Evolutionary conservation across 2,113 vertebrate species (phyloP).

Genomic region (Heterocephalus glaber): DNA sequence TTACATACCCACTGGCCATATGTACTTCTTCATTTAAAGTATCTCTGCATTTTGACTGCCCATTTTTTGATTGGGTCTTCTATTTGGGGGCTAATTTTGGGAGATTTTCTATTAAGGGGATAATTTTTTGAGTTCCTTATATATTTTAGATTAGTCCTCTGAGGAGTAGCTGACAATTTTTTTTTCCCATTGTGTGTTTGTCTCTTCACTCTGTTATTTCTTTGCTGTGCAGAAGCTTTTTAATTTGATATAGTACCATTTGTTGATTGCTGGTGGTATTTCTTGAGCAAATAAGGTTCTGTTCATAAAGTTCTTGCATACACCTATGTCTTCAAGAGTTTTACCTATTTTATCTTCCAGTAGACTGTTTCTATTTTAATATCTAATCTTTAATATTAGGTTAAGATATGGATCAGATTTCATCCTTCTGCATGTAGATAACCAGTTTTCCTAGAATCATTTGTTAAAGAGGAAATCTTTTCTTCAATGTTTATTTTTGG

Average conservation of each 20-base stretch:
- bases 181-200: background rate
- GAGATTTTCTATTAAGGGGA: background rate
- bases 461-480: background rate
- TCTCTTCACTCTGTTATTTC: background rate
- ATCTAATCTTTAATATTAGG: background rate
- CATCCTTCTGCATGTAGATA: background rate
- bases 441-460: background rate
- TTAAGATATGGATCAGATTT: background rate
- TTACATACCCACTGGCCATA: background rate
- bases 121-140: background rate
- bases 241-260: background rate
- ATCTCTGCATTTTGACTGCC: background rate
- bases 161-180: background rate
- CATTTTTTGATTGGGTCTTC: background rate
- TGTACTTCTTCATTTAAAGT: background rate
- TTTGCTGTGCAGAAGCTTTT: background rate
- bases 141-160: background rate
- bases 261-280: background rate
- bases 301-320: background rate
- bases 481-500: background rate
- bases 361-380: background rate
- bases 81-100: background rate
- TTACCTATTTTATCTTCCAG: background rate
- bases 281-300: background rate
- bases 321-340: background rate